Evolutionary conservation across 2,113 vertebrate genomes (phyloP).

Genomic region (Corynorhinus townsendii): DNA sequence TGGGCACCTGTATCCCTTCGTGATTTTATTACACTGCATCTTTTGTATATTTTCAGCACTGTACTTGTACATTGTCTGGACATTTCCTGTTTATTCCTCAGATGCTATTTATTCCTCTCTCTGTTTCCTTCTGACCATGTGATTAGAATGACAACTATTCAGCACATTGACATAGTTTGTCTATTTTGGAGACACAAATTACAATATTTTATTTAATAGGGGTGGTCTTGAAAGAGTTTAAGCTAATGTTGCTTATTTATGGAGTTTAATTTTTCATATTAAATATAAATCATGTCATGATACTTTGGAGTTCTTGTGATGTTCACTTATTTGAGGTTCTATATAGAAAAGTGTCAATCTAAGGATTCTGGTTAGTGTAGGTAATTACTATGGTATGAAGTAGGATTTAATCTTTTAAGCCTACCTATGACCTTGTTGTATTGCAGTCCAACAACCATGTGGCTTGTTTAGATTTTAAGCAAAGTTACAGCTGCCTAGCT

Average conservation of each 20-base stretch:
- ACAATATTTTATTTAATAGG: conserved; percentile 13
- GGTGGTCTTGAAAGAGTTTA: neutral
- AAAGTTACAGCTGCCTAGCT: conserved; percentile 84
- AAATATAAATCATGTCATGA: neutral
- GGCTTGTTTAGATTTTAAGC: conserved; percentile 83
- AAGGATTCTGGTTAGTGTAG: neutral
- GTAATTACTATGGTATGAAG: neutral
- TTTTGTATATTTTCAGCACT: neutral
- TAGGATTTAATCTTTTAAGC: conserved; percentile 53
- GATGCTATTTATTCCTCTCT: neutral
- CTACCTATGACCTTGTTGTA: conserved; percentile 78
- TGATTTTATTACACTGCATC: neutral
- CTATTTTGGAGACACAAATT: neutral
- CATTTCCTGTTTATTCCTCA: neutral
- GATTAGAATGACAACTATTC: neutral
- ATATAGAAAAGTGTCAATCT: neutral
- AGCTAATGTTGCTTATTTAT: neutral
- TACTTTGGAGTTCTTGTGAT: neutral
- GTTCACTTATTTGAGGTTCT: conserved; percentile 19
- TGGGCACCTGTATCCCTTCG: neutral
- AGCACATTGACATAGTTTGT: neutral
- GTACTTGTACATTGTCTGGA: neutral
- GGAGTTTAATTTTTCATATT: conserved; percentile 35
- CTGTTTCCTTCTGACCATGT: neutral
- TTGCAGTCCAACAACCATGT: conserved; percentile 78